A percentile compares a stretch with the other conserved stretches of the same genome.
phyloP scores from a whole-genome alignment of 2,797 vertebrate genomes.

The Moxostoma hubbsi region DNA sequence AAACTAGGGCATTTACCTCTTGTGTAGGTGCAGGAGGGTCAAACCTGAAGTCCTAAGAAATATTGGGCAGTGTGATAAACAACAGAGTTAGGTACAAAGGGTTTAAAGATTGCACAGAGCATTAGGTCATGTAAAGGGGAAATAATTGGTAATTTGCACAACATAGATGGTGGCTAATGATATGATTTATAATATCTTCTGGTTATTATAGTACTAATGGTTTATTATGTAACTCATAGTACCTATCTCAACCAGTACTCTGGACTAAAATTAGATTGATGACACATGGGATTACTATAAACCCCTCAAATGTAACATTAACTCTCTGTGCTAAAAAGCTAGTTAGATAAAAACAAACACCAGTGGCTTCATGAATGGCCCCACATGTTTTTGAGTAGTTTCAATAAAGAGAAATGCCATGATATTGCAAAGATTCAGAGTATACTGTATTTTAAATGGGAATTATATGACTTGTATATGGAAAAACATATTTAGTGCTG shows the following conservation, averaged over 20 bases:
- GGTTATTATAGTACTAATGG: background rate
- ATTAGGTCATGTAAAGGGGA: background rate
- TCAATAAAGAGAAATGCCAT: background rate
- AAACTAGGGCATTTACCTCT: constrained; percentile 65
- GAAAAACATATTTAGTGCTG: constrained; percentile 29
- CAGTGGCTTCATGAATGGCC: background rate
- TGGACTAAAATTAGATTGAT: constrained; percentile 21
- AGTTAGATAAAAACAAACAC: constrained; percentile 9
- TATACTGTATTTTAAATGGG: constrained; percentile 6
- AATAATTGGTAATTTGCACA: background rate
- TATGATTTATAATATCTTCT: background rate
- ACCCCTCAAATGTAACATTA: constrained; percentile 20
- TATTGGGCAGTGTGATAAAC: background rate
- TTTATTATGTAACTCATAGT: background rate
- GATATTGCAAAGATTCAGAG: background rate
- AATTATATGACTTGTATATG: constrained; percentile 1
- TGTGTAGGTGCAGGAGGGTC: constrained; percentile 46
- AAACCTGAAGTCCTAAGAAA: constrained; percentile 25
- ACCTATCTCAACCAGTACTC: constrained; percentile 10
- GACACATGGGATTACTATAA: constrained; percentile 42
- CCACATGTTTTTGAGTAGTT: background rate
- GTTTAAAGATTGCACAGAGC: background rate
- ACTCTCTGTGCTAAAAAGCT: constrained; percentile 7
- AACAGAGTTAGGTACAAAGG: background rate
- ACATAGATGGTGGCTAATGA: background rate